These are phyloP conservation scores for Hoplostethus atlanticus DNA, from an alignment of 2,797 vertebrate species.

Conservation along the genomic window DNA sequence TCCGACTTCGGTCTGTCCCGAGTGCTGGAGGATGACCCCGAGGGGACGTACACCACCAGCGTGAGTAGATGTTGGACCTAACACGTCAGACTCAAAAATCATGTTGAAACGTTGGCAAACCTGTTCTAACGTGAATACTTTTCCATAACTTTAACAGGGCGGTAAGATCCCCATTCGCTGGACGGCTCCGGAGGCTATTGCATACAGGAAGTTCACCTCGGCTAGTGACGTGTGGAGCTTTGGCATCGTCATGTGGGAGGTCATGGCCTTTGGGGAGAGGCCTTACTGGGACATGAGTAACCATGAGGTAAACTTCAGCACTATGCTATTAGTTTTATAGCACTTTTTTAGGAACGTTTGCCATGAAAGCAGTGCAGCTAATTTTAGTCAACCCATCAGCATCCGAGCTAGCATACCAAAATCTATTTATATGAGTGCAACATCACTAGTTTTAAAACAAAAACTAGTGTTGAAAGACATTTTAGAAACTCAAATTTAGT, in stretches of 20 bases:
- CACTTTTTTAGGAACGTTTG: background rate
- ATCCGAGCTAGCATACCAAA: background rate
- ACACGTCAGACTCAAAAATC: background rate
- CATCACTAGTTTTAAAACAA: too few relatives aligned
- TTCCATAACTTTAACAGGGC: constrained; percentile 81
- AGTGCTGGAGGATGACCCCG: constrained; percentile 94
- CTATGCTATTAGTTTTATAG: background rate
- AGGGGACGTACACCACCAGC: constrained; percentile 97
- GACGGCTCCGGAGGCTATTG: constrained; percentile 97
- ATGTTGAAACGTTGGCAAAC: too few relatives aligned
- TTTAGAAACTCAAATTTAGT: background rate
- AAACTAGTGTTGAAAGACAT: too few relatives aligned
- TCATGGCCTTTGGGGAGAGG: constrained; percentile 96
- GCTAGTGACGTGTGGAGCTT: constrained; percentile 99
- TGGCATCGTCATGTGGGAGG: constrained; percentile 99
- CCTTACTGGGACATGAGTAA: constrained; percentile 97
- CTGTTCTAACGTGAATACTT: constrained; percentile 12
- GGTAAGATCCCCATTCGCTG: constrained; percentile 99
- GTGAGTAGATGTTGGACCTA: constrained; percentile 82
- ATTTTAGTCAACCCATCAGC: background rate
- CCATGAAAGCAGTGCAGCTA: background rate
- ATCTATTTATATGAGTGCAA: too few relatives aligned
- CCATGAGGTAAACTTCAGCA: constrained; percentile 79
- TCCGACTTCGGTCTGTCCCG: constrained; percentile 96
- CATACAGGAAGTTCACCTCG: constrained; percentile 97